Evolutionary conservation across 2,888 invertebrate genomes (phyloP).

Genomic region (Volucella inflata): DNA sequence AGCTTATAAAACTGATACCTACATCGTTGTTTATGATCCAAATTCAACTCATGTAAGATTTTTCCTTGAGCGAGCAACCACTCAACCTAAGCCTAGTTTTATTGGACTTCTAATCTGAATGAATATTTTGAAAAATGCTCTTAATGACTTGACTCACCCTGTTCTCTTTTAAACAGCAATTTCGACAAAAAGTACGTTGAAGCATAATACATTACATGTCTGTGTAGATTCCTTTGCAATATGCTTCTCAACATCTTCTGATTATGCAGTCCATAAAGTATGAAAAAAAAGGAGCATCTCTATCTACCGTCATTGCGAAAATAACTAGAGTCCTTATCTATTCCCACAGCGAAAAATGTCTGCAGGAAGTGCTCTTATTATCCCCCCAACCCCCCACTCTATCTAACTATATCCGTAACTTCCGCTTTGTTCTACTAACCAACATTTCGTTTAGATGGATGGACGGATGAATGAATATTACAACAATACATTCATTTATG

Average conservation of each 20-base stretch:
- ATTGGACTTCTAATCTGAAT: too few species aligned
- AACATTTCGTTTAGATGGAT: slow-evolving; percentile 61
- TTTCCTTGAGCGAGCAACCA: too few species aligned
- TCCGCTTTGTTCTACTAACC: slow-evolving; percentile 65
- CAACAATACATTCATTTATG: slow-evolving; percentile 60
- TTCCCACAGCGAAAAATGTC: slow-evolving; percentile 4
- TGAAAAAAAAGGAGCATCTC: neutral
- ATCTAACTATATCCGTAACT: slow-evolving; percentile 2
- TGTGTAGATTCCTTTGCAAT: neutral
- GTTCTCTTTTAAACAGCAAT: too few species aligned
- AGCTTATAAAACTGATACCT: too few species aligned
- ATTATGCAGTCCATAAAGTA: neutral
- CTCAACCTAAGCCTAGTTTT: too few species aligned
- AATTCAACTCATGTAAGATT: too few species aligned
- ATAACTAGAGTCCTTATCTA: slow-evolving; percentile 23
- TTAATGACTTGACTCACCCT: too few species aligned
- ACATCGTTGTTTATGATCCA: too few species aligned
- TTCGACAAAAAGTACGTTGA: too few species aligned
- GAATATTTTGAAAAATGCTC: too few species aligned
- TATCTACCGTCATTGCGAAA: neutral
- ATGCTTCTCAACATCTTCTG: neutral
- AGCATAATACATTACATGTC: too few species aligned
- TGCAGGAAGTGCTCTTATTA: slow-evolving; percentile 5
- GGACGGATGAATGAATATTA: slow-evolving; percentile 72
- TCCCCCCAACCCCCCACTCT: neutral